Evolutionary conservation across 1,140 invertebrate species (phyloP), one percentile per base, ranked within the genome.

Genomic region (Pseudomyrmex pallidus): DNA sequence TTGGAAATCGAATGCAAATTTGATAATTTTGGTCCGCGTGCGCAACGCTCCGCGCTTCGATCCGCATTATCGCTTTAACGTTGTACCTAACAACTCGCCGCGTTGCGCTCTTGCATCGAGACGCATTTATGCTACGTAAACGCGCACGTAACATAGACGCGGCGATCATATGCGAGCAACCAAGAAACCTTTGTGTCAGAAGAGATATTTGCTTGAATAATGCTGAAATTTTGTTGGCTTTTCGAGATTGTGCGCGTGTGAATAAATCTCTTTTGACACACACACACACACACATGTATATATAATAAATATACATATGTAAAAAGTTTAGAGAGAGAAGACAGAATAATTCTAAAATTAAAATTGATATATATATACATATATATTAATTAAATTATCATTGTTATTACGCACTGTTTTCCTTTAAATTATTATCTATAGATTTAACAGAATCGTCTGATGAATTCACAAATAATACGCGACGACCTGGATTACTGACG

Each of bases 1-100:
- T 35, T 59, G 67, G 59, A 80, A 87, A 87, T 87, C 85, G 56
- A 87, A 87, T 87, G 86, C 85, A 87, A 87, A 87, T 87, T 87
- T 87, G 85, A 87, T 87, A 87, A 87, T 87, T 87, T 87, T 48
- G 61, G 59, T 56, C 46, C 22, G 56, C 63, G 72, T 22, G 17
- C 25, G 78, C 44, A 48, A n/a, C 61, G 13, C 25, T 17, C 46
- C 64, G 50, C 64, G 46, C 74, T 25, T 35, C 76, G 56, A 61
- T 70, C n/a, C 66, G 64, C 46, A 80, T 80, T 72, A 72, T 44
- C 66, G 56, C 46, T 70, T 61, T 57, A 80, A 50, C 17, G 54
- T 5, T 50, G 13, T 68, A 68, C 10, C 20, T 59, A 56, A 50
- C 46, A 20, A 52, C 13, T 50, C 63, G 13, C 5, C 10, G n/a